Evolutionary conservation across 64 coral and sea anemone genomes (phyloP), one percentile per base, ranked within the genome.

Genomic region (Cladopsammia gracilis): DNA sequence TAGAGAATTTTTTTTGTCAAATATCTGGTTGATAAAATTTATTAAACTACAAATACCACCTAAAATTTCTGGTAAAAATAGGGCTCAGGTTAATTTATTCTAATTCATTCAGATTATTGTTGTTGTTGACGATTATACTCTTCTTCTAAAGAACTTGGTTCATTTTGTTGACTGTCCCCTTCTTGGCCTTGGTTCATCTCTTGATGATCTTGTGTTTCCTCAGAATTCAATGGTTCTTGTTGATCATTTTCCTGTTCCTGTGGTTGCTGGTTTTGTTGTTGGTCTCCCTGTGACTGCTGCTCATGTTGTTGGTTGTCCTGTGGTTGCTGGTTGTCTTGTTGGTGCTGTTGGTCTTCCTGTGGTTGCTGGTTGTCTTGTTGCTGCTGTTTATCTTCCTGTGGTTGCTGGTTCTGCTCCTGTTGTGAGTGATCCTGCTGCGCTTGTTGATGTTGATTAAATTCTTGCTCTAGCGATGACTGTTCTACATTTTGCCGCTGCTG

Each of bases 121-220:
- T 83, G 80, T 43, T 83, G 80, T 16, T 84, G 61, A 9, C 26
- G 58, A 52, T 84, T 84, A n/a, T 84, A 84, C 67, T 84, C 80
- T 67, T 84, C 80, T 50, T 84, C 80, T 67, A 84, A 84, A 6
- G 60, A 67, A 50, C 72, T 75, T 8, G 44, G 60, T 51, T 84
- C 61, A 68, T 66, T 68, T 67, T 84, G 44, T 44, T 83, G 58
- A 47, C 48, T 45, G 15, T 48, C 16, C n/a, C n/a, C n/a, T 47
- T 81, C 15, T 11, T 54, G 34, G 4, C 47, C 79, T n/a, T 66
- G 58, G 16, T 65, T 64, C 43, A 44, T 26, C 42, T 44, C 26
- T 14, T 44, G 8, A 13, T 73, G 15, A 54, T 48, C 20, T 77
- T 77, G 74, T 54, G 22, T 11, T 24, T 9, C n/a, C 3, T 83